phyloP scores from a whole-genome alignment of 2,888 invertebrate species.

The Erannis defoliaria region DNA sequence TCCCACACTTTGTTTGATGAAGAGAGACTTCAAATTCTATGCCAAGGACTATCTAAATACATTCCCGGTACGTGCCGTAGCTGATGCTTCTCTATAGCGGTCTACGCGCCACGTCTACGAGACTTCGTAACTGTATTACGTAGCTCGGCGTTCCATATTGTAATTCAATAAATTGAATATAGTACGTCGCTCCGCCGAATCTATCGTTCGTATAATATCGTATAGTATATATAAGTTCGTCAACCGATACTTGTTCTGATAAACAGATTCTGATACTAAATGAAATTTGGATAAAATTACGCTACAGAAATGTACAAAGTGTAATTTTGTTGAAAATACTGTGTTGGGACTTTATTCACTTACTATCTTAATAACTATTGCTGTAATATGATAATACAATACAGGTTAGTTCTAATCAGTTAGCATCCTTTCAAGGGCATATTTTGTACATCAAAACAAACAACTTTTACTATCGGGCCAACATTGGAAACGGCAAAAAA shows the following conservation, averaged over 20 bases:
- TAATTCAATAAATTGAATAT: conserved; percentile 25
- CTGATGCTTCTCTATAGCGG: conserved; percentile 9
- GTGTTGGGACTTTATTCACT: not conserved
- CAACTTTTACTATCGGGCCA: too few relatives aligned
- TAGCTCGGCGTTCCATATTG: conserved; percentile 12
- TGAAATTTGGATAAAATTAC: conserved; percentile 17
- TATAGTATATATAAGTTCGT: conserved; percentile 1
- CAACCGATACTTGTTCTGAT: conserved; percentile 11
- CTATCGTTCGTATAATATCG: too few relatives aligned
- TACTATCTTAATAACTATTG: too few relatives aligned
- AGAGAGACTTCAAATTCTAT: too few relatives aligned
- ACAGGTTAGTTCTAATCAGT: too few relatives aligned
- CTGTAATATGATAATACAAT: too few relatives aligned
- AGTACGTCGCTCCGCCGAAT: conserved; percentile 13
- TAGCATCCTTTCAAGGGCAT: too few relatives aligned
- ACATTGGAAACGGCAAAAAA: too few relatives aligned
- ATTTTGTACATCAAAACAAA: too few relatives aligned
- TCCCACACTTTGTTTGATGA: too few relatives aligned
- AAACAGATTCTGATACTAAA: conserved; percentile 5
- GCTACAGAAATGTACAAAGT: not conserved
- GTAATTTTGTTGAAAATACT: not conserved
- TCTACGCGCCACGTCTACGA: not conserved
- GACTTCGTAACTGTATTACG: conserved; percentile 8
- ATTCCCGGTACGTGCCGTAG: conserved; percentile 15
- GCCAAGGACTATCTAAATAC: too few relatives aligned